A percentile compares a stretch with the other conserved stretches of the same genome.
Conservation (phyloP, 1,140 invertebrate genomes). For the Zaprionus kolodkinae region DNA sequence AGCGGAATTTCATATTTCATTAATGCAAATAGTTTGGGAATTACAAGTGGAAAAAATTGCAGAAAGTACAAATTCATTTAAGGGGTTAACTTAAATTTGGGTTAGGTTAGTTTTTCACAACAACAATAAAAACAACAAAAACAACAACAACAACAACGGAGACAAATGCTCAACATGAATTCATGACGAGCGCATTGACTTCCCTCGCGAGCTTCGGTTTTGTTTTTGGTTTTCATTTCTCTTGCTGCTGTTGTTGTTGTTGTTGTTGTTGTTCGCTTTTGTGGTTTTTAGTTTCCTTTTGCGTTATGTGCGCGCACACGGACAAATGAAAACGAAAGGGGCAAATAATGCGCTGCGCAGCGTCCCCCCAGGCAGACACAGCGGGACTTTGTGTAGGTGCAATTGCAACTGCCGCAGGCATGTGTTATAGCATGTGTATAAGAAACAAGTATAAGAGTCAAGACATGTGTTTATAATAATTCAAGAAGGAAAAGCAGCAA, state of each 20-base stretch:
- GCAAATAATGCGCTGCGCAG: conserved; percentile 35
- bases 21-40: background rate
- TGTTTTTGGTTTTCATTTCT: conserved; percentile 27
- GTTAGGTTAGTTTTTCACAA: background rate
- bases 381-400: background rate
- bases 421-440: background rate
- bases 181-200: conserved; percentile 76
- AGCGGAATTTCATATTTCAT: background rate
- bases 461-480: too few species aligned
- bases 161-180: conserved; percentile 70
- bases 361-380: conserved; percentile 12
- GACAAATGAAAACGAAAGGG: conserved; percentile 73
- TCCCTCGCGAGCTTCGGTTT: conserved; percentile 48
- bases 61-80: too few species aligned
- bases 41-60: background rate
- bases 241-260: background rate
- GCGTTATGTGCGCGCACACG: conserved; percentile 40
- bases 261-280: conserved; percentile 4
- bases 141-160: conserved; percentile 26
- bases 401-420: background rate
- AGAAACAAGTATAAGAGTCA: too few species aligned
- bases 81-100: too few species aligned
- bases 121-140: conserved; percentile 61
- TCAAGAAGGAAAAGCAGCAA: too few species aligned
- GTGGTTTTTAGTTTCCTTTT: conserved; percentile 68